phyloP scores from a whole-genome alignment of 2,113 vertebrate genomes.

The Neolamprologus hecqui region DNA sequence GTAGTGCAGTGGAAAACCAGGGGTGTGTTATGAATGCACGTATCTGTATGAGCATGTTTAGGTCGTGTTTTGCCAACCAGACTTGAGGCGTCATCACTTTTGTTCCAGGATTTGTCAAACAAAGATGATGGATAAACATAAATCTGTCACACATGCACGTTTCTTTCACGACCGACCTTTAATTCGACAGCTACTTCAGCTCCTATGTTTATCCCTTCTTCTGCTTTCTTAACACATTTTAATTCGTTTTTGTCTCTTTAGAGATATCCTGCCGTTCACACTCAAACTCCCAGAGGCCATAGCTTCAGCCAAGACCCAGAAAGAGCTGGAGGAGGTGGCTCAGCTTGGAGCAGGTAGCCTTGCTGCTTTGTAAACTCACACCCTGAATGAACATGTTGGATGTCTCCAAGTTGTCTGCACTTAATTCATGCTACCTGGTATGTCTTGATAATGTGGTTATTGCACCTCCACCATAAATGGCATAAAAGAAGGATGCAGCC shows the following conservation, averaged over 20 bases:
- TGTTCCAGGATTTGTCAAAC: too few species aligned
- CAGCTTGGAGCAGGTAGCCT: conserved; percentile 84
- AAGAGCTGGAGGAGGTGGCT: conserved; percentile 85
- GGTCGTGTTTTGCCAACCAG: too few species aligned
- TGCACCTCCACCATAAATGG: neutral
- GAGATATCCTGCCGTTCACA: conserved; percentile 56
- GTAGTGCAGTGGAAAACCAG: too few species aligned
- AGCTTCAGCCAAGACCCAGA: conserved; percentile 80
- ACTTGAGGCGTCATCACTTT: too few species aligned
- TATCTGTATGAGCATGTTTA: too few species aligned
- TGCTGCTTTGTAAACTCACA: neutral
- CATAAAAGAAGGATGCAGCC: rapidly evolving
- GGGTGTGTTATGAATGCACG: too few species aligned
- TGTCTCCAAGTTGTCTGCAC: neutral
- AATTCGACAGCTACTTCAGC: too few species aligned
- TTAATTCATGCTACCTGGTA: neutral
- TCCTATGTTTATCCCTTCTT: rapidly evolving
- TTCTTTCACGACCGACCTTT: too few species aligned
- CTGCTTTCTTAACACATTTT: too few species aligned
- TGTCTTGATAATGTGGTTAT: neutral
- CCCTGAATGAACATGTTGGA: neutral
- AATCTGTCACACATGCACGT: too few species aligned
- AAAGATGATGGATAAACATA: too few species aligned
- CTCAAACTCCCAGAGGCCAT: conserved; percentile 88
- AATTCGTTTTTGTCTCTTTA: rapidly evolving